Percentiles rank a stretch among this genome's conserved stretches.
These are phyloP conservation scores for Polymixis lichenea DNA, from an alignment of 2,888 invertebrate species.

Conservation along the genomic window DNA sequence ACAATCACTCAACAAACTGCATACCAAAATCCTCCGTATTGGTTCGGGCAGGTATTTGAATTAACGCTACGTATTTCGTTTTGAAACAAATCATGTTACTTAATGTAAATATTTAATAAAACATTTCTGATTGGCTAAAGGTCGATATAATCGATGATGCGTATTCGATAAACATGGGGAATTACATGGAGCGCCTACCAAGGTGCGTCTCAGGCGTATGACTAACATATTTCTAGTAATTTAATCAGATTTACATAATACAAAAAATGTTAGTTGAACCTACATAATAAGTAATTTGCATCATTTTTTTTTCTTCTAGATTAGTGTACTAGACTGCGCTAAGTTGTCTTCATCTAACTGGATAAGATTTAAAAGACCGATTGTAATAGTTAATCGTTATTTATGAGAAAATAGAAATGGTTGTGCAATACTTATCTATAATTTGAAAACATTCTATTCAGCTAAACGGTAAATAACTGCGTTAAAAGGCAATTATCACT, in stretches of 20 bases:
- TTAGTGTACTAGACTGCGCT: neutral
- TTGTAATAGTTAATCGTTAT: neutral
- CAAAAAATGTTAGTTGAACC: neutral
- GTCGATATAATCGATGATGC: conserved; percentile 17
- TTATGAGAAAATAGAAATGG: neutral
- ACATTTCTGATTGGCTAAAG: conserved; percentile 27
- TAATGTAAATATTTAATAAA: conserved; percentile 17
- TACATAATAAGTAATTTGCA: conserved; percentile 7
- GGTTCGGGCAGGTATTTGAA: neutral
- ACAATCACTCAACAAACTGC: neutral
- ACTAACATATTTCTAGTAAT: conserved; percentile 12
- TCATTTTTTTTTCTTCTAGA: neutral
- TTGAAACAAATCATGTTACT: conserved; percentile 10
- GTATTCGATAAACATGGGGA: conserved; percentile 43
- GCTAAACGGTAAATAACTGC: conserved; percentile 22
- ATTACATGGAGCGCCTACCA: conserved; percentile 29
- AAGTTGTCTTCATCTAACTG: neutral
- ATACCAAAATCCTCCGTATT: neutral
- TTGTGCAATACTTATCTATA: conserved; percentile 24
- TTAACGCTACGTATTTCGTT: neutral
- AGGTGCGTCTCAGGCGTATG: neutral
- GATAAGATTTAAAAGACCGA: neutral
- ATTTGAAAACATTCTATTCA: conserved; percentile 20
- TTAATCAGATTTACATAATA: conserved; percentile 25
- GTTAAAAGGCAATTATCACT: conserved; percentile 32